Evolutionary conservation across 53 echinoderm and acorn worm genomes (phyloP), one percentile per base, ranked within the genome.

Genomic region (Actinopyga echinites): DNA sequence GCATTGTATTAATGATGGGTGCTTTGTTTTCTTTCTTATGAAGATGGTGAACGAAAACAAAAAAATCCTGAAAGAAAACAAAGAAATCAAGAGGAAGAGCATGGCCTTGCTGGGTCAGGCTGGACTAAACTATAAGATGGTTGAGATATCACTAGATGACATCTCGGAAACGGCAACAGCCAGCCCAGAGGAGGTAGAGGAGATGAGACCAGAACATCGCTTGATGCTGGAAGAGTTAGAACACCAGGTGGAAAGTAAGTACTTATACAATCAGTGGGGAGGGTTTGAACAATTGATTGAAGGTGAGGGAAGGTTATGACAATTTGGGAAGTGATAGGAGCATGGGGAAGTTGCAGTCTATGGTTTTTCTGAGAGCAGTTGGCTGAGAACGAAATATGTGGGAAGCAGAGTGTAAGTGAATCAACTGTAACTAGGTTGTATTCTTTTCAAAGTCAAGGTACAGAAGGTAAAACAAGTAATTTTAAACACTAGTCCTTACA

Each of bases 51-150:
- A 93, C 69, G 92, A 95, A 68, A 68, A 68, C 68, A 68, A 68
- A 21, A 68, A 68, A 38, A 68, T 68, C 68, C 34, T 68, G 34
- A 34, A 38, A 33, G 68, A 68, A 75, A 95, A 93, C 55, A 91
- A 89, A 64, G 93, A 93, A 42, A 89, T 95, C 29, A 95, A 93
- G 69, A 84, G 95, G 52, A 95, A 95, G 86, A 95, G 95, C 54
- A 68, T 82, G 23, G 92, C 92, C 23, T 65, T 89, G 79, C 79
- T 89, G 64, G 82, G 85, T 25, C 45, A 78, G 10, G 88, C 83
- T 88, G 90, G 88, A 6, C 79, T 88, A 59, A 88, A 90, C 69
- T 71, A 86, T 17, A 60, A 79, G 19, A 74, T 85, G n/a, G 85
- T 79, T 64, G 84, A 85, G 29, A 67, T 85, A 42, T 85, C 86